Evolutionary conservation across 92 coral and sea anemone species (phyloP).

Genomic region (Palythoa grandiflora): DNA sequence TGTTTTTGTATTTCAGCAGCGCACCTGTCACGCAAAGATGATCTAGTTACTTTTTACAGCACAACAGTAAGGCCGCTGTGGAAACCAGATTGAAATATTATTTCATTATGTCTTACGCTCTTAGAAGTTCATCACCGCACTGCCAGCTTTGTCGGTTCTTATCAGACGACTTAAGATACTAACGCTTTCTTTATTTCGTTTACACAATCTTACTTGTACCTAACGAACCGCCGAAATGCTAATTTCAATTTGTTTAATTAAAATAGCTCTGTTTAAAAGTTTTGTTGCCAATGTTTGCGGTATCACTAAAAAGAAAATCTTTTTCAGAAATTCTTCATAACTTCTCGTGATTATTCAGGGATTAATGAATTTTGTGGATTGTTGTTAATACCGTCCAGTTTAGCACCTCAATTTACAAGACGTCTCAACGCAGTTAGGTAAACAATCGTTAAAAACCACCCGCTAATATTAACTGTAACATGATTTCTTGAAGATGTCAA

Average conservation of each 20-base stretch:
- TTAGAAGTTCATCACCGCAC: not conserved
- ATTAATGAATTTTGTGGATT: slow-evolving; percentile 48
- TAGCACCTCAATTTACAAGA: slow-evolving; percentile 43
- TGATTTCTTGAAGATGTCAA: not conserved
- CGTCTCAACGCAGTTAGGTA: slow-evolving; percentile 35
- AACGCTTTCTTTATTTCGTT: slow-evolving; percentile 10
- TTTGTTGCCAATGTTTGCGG: slow-evolving; percentile 25
- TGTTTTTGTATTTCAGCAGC: slow-evolving; percentile 12
- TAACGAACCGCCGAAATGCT: slow-evolving; percentile 25
- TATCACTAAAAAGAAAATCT: slow-evolving; percentile 12
- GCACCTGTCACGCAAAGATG: slow-evolving; percentile 46
- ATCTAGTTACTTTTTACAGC: slow-evolving; percentile 13
- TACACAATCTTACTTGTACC: slow-evolving; percentile 27
- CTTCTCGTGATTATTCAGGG: slow-evolving; percentile 45
- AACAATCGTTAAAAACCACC: slow-evolving; percentile 35
- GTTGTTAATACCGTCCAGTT: slow-evolving; percentile 36
- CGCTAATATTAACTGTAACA: slow-evolving; percentile 44
- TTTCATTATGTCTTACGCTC: not conserved
- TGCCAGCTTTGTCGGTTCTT: not conserved
- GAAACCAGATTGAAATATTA: not conserved
- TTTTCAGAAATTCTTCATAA: slow-evolving; percentile 25
- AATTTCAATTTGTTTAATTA: slow-evolving; percentile 45
- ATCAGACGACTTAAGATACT: not conserved
- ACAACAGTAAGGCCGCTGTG: not conserved
- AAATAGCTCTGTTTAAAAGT: slow-evolving; percentile 19